Conservation (phyloP, 2,797 vertebrate genomes). For the Notolabrus celidotus region DNA sequence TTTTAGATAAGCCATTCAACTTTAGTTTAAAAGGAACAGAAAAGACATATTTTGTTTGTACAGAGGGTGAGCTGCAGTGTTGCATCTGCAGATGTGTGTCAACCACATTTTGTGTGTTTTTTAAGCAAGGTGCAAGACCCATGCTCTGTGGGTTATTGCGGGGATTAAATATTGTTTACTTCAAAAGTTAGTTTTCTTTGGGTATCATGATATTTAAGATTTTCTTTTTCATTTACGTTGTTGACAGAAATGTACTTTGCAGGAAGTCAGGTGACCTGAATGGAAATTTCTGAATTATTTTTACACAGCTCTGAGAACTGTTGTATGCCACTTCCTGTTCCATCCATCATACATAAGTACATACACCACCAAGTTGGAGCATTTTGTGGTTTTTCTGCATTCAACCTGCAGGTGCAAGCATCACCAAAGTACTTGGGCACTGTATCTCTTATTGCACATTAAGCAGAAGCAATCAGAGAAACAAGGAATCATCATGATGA, state of each 20-base stretch:
- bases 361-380: background rate
- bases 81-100: slow-evolving; percentile 48
- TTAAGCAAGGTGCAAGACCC: slow-evolving; percentile 10
- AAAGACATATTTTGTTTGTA: slow-evolving; percentile 53
- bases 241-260: slow-evolving; percentile 23
- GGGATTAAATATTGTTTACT: background rate
- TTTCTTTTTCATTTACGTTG: slow-evolving; percentile 6
- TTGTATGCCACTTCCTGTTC: slow-evolving; percentile 74
- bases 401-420: slow-evolving; percentile 60
- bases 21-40: slow-evolving; percentile 22
- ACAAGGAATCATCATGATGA: slow-evolving; percentile 54
- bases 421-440: slow-evolving; percentile 9
- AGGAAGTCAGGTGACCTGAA: slow-evolving; percentile 57
- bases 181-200: background rate
- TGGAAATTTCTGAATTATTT: slow-evolving; percentile 67
- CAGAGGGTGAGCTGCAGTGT: slow-evolving; percentile 31
- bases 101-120: slow-evolving; percentile 21
- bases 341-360: too few relatives aligned
- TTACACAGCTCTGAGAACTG: slow-evolving; percentile 35
- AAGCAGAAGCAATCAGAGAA: slow-evolving; percentile 18
- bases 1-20: slow-evolving; percentile 17
- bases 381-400: slow-evolving; percentile 24
- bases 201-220: background rate
- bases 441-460: slow-evolving; percentile 22
- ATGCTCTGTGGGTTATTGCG: slow-evolving; percentile 1